Percentiles rank a stretch among this genome's conserved stretches.
These are phyloP conservation scores for Pangasius djambal DNA, from an alignment of 2,797 vertebrate genomes.

Conservation along the genomic window DNA sequence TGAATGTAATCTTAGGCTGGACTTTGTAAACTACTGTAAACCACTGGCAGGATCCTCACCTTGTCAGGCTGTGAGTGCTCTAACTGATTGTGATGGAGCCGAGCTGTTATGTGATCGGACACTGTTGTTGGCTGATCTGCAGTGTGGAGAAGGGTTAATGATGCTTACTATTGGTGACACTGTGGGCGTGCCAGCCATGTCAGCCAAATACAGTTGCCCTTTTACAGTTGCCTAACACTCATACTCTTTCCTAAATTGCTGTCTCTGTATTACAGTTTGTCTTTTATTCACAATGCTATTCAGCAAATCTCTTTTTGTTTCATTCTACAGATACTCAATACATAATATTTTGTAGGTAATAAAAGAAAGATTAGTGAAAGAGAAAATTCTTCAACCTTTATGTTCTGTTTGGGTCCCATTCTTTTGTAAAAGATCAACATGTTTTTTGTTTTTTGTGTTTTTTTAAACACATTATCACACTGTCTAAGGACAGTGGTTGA, in stretches of 20 bases:
- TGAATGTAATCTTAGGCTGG: constrained; percentile 32
- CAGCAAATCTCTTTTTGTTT: neutral
- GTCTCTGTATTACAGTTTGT: constrained; percentile 38
- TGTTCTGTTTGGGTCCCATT: neutral
- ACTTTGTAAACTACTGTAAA: neutral
- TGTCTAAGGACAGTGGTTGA: neutral
- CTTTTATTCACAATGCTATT: neutral
- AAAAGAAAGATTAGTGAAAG: neutral
- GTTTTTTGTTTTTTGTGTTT: neutral
- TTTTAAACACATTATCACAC: neutral
- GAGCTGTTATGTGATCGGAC: constrained; percentile 65
- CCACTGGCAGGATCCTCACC: neutral
- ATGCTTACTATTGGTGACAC: constrained; percentile 43
- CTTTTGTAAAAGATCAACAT: neutral
- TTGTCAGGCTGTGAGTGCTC: constrained; percentile 54
- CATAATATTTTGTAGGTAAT: neutral
- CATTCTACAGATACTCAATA: neutral
- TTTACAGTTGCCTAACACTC: constrained; percentile 39
- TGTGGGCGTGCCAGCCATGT: constrained; percentile 57
- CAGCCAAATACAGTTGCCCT: constrained; percentile 54
- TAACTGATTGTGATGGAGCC: constrained; percentile 67
- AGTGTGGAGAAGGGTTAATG: constrained; percentile 57
- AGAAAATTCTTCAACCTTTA: neutral
- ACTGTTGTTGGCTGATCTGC: constrained; percentile 52
- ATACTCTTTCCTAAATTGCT: constrained; percentile 35